These are phyloP conservation scores for Sitta carolinensis DNA, from an alignment of 2,797 vertebrate species.

Conservation along the genomic window DNA sequence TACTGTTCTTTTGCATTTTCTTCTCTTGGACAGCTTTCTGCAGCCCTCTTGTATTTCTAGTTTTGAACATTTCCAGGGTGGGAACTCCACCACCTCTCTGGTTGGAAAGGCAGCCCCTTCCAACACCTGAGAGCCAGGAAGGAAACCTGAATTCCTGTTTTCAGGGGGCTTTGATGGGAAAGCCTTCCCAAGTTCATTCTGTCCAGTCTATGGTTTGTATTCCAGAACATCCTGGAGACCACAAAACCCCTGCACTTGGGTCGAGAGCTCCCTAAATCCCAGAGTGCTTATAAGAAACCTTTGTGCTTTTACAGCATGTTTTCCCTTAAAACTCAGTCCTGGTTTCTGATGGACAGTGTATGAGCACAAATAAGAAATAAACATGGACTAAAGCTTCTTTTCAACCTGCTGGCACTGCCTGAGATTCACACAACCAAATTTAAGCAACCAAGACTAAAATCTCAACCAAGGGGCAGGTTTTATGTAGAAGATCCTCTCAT, in stretches of 20 bases:
- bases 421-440: background rate
- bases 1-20: background rate
- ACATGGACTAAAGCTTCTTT: background rate
- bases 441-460: background rate
- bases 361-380: background rate
- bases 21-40: background rate
- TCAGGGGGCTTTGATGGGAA: background rate
- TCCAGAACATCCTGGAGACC: accelerated
- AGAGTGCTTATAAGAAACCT: background rate
- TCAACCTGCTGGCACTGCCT: background rate
- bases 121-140: background rate
- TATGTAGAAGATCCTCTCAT: background rate
- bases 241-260: background rate
- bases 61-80: background rate
- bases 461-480: background rate
- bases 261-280: background rate
- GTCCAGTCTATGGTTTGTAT: background rate
- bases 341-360: accelerated
- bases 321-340: background rate
- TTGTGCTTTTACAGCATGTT: background rate
- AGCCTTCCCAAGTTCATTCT: background rate
- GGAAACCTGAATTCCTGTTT: background rate
- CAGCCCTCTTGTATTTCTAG: background rate
- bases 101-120: background rate
- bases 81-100: background rate